Conservation (phyloP, 2,797 vertebrate genomes). For the Epinephelus malabaricus region DNA sequence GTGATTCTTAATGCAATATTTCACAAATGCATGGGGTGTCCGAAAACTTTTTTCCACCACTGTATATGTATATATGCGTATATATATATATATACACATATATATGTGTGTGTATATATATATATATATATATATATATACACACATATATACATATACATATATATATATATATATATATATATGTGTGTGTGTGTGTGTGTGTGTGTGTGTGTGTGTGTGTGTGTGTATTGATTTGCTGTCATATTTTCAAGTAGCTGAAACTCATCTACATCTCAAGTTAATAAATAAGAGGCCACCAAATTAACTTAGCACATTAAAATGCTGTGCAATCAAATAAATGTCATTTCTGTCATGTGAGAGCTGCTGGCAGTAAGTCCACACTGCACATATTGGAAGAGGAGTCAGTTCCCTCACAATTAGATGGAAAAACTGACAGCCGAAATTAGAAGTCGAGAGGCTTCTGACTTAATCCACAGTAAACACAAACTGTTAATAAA, state of each 20-base stretch:
- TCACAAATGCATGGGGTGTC: too few species aligned
- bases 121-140: too few species aligned
- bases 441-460: conserved; percentile 30
- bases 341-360: conserved; percentile 3
- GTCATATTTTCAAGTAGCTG: conserved; percentile 14
- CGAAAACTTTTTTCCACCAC: too few species aligned
- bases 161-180: too few species aligned
- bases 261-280: conserved; percentile 10
- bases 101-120: too few species aligned
- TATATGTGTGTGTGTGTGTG: too few species aligned
- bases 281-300: conserved; percentile 1
- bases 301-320: neutral
- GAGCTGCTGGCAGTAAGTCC: conserved; percentile 13
- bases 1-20: too few species aligned
- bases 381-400: neutral
- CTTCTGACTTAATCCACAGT: conserved; percentile 38
- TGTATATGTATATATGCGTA: too few species aligned
- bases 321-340: neutral
- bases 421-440: conserved; percentile 10
- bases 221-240: neutral
- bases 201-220: too few species aligned
- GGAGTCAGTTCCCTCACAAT: conserved; percentile 9
- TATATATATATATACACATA: too few species aligned
- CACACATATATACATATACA: too few species aligned
- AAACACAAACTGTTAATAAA: conserved; percentile 61